These are phyloP conservation scores for Cylloceria caligata DNA, from an alignment of 2,888 invertebrate species.

Conservation along the genomic window DNA sequence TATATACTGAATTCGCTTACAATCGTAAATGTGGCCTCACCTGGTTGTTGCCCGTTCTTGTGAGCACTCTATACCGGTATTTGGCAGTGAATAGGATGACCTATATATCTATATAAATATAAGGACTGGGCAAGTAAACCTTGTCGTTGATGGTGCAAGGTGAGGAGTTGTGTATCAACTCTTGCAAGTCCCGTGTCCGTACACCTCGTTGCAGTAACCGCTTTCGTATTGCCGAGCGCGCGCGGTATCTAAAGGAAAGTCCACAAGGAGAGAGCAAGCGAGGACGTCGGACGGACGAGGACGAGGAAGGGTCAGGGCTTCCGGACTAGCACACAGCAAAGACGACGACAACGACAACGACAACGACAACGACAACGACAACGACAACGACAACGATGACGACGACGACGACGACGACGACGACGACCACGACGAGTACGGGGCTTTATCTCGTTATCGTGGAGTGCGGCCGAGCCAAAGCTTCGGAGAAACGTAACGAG, in stretches of 20 bases:
- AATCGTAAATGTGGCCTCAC: conserved; percentile 4
- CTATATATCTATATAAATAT: conserved; percentile 13
- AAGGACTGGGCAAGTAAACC: conserved; percentile 24
- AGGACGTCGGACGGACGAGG: conserved; percentile 18
- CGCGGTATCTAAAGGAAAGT: conserved; percentile 46
- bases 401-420: conserved; percentile 32
- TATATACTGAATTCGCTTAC: conserved; percentile 20
- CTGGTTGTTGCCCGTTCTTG: conserved; percentile 5
- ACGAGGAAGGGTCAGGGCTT: conserved; percentile 56
- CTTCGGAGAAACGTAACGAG: conserved; percentile 74
- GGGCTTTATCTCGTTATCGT: conserved; percentile 75
- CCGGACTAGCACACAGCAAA: conserved; percentile 64
- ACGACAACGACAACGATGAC: conserved; percentile 36
- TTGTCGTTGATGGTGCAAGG: conserved; percentile 40
- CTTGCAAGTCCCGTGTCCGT: conserved; percentile 10
- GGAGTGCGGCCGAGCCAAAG: conserved; percentile 69
- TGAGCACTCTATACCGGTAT: conserved; percentile 22
- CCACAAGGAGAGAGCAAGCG: conserved; percentile 28
- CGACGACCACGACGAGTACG: conserved; percentile 51
- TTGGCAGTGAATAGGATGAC: conserved; percentile 18
- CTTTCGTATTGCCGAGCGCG: conserved; percentile 42
- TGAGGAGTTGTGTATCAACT: conserved; percentile 25
- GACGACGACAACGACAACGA: conserved; percentile 66
- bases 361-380: conserved; percentile 46
- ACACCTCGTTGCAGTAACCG: conserved; percentile 57